Base-by-base conservation (phyloP, 2,113 vertebrate species). In the Spea bombifrons region DNA sequence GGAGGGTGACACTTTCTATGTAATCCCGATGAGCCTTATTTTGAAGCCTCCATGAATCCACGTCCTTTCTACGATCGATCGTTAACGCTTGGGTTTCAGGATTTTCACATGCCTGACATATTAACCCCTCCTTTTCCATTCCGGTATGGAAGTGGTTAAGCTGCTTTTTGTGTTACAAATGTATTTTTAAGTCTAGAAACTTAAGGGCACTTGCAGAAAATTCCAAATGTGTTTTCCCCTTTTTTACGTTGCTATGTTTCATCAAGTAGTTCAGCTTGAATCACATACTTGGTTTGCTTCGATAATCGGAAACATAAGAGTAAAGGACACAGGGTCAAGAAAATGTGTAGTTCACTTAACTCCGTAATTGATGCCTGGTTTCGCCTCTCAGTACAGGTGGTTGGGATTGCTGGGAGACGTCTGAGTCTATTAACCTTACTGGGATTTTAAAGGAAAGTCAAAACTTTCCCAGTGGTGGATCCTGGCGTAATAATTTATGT, bases 281-380 rank as follows among this genome's bases (percentile, higher is more conserved):
- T 50, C 7, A 48, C n/a, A 55, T 61, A 64, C n/a, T 53, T 72
- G 59, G 47, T 30, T 43, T 10, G 16, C 46, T n/a, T 50, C 55
- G 46, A 45, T 78, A 71, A 78, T 78, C 52, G 64, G 46, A 53
- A 65, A 71, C 76, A 71, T 17, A 9, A 48, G 55, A 78, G 68
- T 45, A 59, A 65, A 57, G 57, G 43, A 7, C 17, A 43, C 30
- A 55, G 65, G 76, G 68, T 71, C 57, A 71, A 45, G 44, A 63
- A 71, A 78, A 71, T 71, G 63, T 71, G 76, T 57, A 78, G 76
- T 68, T 78, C 68, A 78, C 59, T 52, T 52, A 68, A 65, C 64
- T 55, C 7, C 10, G 75, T 46, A 69, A 76, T 15, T 76, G 75
- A 76, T 76, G 67, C 75, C 48, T 76, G 75, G 9, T 66, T 47